Evolutionary conservation across 2,888 invertebrate species (phyloP).

Genomic region (Resseliella maxima): DNA sequence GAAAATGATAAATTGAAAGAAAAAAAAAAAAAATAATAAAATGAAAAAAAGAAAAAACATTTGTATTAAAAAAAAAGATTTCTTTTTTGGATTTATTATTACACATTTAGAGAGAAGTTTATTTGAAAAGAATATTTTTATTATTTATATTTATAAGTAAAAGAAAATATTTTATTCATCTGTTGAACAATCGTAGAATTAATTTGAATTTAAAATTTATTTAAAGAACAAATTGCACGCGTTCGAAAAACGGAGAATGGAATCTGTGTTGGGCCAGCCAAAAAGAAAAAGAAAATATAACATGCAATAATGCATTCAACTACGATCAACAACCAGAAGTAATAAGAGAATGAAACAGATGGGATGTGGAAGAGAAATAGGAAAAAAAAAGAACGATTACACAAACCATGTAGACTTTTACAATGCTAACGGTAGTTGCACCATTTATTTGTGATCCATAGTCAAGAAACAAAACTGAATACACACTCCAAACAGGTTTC

Average conservation of each 20-base stretch:
- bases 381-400: background rate
- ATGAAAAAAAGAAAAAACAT: background rate
- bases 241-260: constrained; percentile 24
- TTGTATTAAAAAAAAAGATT: constrained; percentile 27
- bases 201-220: background rate
- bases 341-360: background rate
- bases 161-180: background rate
- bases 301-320: background rate
- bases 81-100: background rate
- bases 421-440: background rate
- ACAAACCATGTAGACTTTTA: background rate
- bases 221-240: background rate
- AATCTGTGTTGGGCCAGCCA: constrained; percentile 41
- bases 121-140: constrained; percentile 44
- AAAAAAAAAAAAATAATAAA: background rate
- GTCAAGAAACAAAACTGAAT: background rate
- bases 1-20: constrained; percentile 38
- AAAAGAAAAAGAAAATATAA: background rate
- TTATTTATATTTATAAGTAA: background rate
- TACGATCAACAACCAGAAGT: background rate
- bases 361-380: background rate
- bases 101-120: background rate
- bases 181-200: background rate
- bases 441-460: constrained; percentile 39
- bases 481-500: constrained; percentile 33